Evolutionary conservation across 2,888 invertebrate species (phyloP).

Genomic region (Chrysolina oricalcia): DNA sequence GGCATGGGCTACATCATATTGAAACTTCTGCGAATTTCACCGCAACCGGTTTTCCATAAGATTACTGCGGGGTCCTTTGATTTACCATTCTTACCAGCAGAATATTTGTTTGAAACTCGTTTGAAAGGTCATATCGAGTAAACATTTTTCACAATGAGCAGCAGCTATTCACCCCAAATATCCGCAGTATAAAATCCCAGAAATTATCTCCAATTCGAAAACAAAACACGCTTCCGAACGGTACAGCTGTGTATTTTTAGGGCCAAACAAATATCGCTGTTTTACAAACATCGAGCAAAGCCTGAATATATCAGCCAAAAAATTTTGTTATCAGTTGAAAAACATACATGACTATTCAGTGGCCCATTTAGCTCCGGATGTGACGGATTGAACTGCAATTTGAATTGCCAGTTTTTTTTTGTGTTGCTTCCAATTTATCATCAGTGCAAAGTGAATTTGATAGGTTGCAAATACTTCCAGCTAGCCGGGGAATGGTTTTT

Average conservation of each 20-base stretch:
- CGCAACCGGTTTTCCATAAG: too few relatives aligned
- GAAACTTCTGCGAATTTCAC: too few relatives aligned
- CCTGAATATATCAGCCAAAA: conserved; percentile 23
- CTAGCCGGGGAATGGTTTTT: not conserved
- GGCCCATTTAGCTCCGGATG: conserved; percentile 34
- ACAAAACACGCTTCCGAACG: conserved; percentile 18
- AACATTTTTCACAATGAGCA: too few relatives aligned
- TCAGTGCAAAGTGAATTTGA: not conserved
- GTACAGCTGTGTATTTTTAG: conserved; percentile 16
- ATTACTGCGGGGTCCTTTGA: too few relatives aligned
- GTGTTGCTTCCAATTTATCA: conserved; percentile 10
- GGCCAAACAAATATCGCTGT: conserved; percentile 32
- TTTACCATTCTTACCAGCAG: too few relatives aligned
- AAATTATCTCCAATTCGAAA: not conserved
- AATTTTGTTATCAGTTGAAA: conserved; percentile 30
- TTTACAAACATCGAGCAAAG: conserved; percentile 32
- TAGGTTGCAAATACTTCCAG: not conserved
- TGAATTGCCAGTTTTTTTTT: conserved; percentile 6
- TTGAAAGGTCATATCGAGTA: too few relatives aligned
- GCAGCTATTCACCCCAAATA: too few relatives aligned
- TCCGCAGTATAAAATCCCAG: not conserved
- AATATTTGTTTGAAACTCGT: too few relatives aligned
- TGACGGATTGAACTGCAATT: conserved; percentile 40
- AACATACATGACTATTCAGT: conserved; percentile 21
- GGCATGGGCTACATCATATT: too few relatives aligned